Evolutionary conservation across 2,113 vertebrate genomes (phyloP).

Genomic region (Tachycineta bicolor): DNA sequence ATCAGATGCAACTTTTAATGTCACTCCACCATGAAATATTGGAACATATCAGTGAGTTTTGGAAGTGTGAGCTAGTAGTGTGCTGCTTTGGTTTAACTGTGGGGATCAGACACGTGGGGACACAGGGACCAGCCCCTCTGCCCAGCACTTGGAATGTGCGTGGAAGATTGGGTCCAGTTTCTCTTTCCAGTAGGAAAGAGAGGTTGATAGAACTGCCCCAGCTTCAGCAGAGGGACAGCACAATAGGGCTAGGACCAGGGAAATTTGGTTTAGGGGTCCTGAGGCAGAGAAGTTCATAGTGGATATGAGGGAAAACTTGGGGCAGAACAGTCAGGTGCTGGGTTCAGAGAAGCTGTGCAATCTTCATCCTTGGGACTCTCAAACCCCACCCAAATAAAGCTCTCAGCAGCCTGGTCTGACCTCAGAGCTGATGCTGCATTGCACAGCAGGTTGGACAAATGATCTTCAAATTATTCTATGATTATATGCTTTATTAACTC

Average conservation of each 20-base stretch:
- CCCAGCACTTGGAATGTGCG: neutral
- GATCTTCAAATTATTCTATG: neutral
- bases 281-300: neutral
- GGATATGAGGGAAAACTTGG: neutral
- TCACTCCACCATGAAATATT: neutral
- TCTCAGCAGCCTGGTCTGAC: neutral
- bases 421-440: neutral
- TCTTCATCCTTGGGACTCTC: neutral
- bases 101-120: accelerated
- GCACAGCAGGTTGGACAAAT: neutral
- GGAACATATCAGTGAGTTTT: neutral
- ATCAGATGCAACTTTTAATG: neutral
- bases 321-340: neutral
- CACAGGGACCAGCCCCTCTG: neutral
- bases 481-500: neutral
- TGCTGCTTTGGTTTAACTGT: neutral
- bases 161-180: neutral
- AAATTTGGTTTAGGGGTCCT: neutral
- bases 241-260: too few species aligned
- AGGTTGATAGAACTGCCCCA: neutral
- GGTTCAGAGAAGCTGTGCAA: neutral
- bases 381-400: neutral
- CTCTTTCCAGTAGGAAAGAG: neutral
- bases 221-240: neutral
- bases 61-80: neutral